Conservation (phyloP, 2,113 vertebrate genomes). For the Osmerus eperlanus region DNA sequence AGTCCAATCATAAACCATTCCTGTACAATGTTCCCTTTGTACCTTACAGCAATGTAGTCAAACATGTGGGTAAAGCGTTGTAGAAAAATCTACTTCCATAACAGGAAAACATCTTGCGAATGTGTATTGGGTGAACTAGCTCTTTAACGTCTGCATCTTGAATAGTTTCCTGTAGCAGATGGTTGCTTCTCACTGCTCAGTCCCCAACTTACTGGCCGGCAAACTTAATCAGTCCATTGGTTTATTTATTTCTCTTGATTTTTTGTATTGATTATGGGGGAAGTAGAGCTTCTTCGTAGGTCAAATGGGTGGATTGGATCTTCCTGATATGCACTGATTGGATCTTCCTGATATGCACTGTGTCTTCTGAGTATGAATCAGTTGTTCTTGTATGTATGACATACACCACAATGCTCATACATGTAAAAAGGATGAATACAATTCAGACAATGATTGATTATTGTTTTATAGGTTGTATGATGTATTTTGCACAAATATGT, state of each 20-base stretch:
- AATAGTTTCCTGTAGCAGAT: too few relatives aligned
- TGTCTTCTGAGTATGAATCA: not conserved
- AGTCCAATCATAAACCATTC: too few relatives aligned
- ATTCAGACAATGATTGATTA: not conserved
- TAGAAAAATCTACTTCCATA: too few relatives aligned
- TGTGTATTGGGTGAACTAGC: too few relatives aligned
- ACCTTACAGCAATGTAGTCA: too few relatives aligned
- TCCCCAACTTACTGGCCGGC: too few relatives aligned
- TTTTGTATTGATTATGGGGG: too few relatives aligned
- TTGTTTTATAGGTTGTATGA: not conserved
- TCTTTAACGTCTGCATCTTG: too few relatives aligned
- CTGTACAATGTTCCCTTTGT: too few relatives aligned
- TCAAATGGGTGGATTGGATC: constrained; percentile 16
- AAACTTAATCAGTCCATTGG: not conserved
- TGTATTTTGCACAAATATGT: not conserved
- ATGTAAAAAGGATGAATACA: constrained; percentile 34
- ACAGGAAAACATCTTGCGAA: too few relatives aligned
- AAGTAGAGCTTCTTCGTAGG: not conserved
- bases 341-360: constrained; percentile 27
- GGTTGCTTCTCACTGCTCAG: too few relatives aligned
- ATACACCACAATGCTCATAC: constrained; percentile 18
- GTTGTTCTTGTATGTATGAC: not conserved
- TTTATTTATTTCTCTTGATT: not conserved
- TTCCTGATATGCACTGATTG: constrained; percentile 21
- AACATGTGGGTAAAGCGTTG: too few relatives aligned